These are phyloP conservation scores for Lepidocyrtinus sp. DNA, from an alignment of 2,888 invertebrate species.

Conservation along the genomic window DNA sequence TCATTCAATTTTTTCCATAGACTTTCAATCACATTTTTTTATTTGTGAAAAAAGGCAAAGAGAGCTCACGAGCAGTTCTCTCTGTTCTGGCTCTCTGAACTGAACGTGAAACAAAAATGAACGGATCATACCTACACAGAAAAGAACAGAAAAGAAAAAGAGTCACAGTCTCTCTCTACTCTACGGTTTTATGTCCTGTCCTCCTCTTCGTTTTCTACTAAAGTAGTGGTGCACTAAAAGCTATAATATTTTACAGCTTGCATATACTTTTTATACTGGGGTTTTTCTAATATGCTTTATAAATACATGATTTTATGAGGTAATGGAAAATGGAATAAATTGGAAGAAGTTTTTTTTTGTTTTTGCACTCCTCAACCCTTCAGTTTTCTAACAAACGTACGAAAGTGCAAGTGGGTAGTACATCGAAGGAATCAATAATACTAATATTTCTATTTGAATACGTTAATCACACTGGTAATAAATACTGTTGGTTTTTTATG, in stretches of 20 bases:
- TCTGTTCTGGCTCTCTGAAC: too few species aligned
- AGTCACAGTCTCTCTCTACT: not conserved
- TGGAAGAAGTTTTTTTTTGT: slow-evolving; percentile 11
- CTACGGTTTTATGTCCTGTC: not conserved
- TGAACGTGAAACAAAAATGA: slow-evolving; percentile 6
- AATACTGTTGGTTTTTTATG: not conserved
- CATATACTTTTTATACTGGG: not conserved
- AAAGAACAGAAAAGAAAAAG: not conserved
- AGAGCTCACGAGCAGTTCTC: too few species aligned
- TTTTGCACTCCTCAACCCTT: slow-evolving; percentile 15
- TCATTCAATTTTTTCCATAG: slow-evolving; percentile 43
- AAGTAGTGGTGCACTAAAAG: not conserved
- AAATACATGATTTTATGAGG: not conserved
- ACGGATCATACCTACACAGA: not conserved
- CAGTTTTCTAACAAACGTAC: slow-evolving; percentile 18
- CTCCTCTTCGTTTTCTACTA: not conserved
- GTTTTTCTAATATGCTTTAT: not conserved
- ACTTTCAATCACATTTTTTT: slow-evolving; percentile 44
- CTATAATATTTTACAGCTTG: not conserved
- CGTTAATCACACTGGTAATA: not conserved
- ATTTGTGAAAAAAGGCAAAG: slow-evolving; percentile 15
- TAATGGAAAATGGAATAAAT: slow-evolving; percentile 4
- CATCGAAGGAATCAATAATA: slow-evolving; percentile 23
- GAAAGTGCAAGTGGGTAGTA: slow-evolving; percentile 39
- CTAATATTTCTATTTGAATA: not conserved